A percentile compares a stretch with the other conserved stretches of the same genome.
Evolutionary conservation across 2,113 vertebrate species (phyloP).

Genomic region (Illadopsis cleaveri): DNA sequence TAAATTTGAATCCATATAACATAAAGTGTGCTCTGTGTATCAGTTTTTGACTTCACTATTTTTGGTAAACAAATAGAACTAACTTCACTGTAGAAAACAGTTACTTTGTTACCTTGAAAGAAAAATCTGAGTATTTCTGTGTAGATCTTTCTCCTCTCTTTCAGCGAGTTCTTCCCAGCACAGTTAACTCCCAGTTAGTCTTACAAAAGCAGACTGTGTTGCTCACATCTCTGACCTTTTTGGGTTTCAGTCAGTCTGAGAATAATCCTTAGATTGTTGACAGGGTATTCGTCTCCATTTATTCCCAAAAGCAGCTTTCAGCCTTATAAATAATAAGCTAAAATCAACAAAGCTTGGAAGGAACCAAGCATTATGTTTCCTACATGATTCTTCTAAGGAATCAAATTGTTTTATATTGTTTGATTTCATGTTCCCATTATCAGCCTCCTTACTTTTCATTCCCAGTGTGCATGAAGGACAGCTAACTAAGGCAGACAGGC

Average conservation of each 20-base stretch:
- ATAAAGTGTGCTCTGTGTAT: neutral
- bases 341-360: neutral
- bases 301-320: neutral
- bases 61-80: neutral
- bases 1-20: neutral
- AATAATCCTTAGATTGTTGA: neutral
- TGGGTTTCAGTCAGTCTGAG: neutral
- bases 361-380: neutral
- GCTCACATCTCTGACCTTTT: neutral
- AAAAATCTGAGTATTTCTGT: neutral
- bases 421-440: neutral
- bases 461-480: neutral
- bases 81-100: neutral
- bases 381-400: neutral
- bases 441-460: neutral
- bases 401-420: neutral
- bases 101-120: neutral
- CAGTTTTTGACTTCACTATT: neutral
- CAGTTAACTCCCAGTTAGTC: neutral
- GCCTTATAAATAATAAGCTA: neutral
- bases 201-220: neutral
- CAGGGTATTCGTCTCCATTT: neutral
- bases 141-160: neutral
- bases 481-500: neutral
- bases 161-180: neutral